Base-by-base conservation (phyloP, 2,888 invertebrate species). In the Crocallis elinguaria region DNA sequence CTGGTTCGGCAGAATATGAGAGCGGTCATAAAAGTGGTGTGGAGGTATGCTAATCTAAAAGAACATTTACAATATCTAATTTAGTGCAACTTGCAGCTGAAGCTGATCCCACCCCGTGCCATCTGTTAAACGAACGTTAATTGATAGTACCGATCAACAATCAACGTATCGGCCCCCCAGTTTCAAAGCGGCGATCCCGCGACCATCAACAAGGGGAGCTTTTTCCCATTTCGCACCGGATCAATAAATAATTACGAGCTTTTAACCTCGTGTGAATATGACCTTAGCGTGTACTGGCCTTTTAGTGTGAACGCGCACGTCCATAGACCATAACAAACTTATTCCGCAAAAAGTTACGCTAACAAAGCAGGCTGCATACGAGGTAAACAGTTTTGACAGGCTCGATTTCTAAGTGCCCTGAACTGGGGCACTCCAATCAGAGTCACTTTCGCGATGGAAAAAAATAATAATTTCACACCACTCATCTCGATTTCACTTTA, bases 231-330 rank as follows among this genome's bases (percentile, higher is more conserved):
- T 81, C 75, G 76, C 79, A 71, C 75, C 81, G 82, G 78, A 86
- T 83, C 83, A 81, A 87, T 87, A 84, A 86, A 82, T 83, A 82
- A 80, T 79, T 75, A 75, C 60, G 59, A 69, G 61, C 57, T 69
- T 67, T 69, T 67, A 73, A 79, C 69, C 73, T 72, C 84, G 84
- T 86, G 87, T 82, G 88, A 86, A 85, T 75, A 71, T 79, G 75
- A 79, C 81, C 79, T 82, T 80, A 76, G 60, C 76, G 70, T 74
- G 72, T 52, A 48, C 54, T 54, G 46, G 38, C 32, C 52, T 55
- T 54, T 60, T 66, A 62, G 62, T 46, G 51, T 61, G 36, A 51
- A 25, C 39, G 35, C 48, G 37, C 48, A 49, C 30, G 59, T 49
- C 46, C 53, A 50, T 39, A 29, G 37, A 58, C 48, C 61, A 63